A percentile compares a stretch with the other conserved stretches of the same genome.
Evolutionary conservation across 2,113 vertebrate genomes (phyloP).

Genomic region (Ochotona curzoniae): DNA sequence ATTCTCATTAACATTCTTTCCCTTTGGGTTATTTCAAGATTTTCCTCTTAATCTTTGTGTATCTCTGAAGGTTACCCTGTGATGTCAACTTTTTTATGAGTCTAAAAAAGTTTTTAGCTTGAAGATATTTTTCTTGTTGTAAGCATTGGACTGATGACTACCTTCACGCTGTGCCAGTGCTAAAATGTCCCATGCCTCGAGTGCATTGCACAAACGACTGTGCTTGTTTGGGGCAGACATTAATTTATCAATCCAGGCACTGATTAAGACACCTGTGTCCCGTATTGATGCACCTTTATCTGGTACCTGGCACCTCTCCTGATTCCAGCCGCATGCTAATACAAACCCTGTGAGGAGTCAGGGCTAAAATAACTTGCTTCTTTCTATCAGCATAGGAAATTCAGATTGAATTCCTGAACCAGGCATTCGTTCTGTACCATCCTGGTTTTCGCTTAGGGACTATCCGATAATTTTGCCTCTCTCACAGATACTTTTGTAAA

Average conservation of each 20-base stretch:
- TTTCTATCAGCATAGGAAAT: no score
- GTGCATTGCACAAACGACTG: background rate
- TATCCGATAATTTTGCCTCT: no score
- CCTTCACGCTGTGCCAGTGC: background rate
- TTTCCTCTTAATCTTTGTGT: background rate
- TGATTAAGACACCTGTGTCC: no score
- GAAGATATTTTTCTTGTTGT: background rate
- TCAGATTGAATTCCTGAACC: no score
- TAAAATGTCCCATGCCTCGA: background rate
- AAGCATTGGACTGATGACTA: background rate
- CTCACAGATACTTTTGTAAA: background rate
- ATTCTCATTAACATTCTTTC: background rate
- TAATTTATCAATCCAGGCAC: no score
- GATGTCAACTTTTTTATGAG: background rate
- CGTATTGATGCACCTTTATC: no score
- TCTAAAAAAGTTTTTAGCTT: background rate
- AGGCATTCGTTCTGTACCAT: no score
- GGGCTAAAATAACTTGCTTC: no score
- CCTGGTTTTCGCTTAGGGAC: no score
- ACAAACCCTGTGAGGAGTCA: no score
- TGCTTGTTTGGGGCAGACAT: background rate
- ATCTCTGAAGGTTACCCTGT: background rate
- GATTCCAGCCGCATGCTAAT: no score
- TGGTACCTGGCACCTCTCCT: no score
- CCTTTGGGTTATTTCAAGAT: background rate